phyloP scores from a whole-genome alignment of 35 echinoderm and acorn worm genomes.

The Ptychodera flava region DNA sequence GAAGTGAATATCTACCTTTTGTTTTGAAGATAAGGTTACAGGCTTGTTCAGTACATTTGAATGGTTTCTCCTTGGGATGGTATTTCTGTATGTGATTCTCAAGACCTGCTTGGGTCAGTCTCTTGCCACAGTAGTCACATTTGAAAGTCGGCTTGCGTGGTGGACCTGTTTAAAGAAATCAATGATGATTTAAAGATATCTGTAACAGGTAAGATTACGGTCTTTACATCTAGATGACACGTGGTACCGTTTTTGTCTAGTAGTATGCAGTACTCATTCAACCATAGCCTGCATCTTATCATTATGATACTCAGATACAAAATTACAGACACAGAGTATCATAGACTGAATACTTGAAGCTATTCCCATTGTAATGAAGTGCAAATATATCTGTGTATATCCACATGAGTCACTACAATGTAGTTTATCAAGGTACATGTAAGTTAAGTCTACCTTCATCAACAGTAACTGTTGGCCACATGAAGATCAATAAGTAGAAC shows the following conservation, averaged over 20 bases:
- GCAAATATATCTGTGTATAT: too few relatives aligned
- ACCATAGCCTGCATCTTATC: background rate
- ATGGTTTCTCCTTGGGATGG: conserved; percentile 59
- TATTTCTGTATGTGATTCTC: conserved; percentile 69
- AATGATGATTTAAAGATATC: background rate
- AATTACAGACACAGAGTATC: too few relatives aligned
- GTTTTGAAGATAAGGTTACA: conserved; percentile 71
- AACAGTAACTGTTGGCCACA: too few relatives aligned
- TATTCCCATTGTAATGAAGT: too few relatives aligned
- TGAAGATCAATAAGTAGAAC: too few relatives aligned
- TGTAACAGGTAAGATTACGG: background rate
- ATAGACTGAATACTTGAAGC: too few relatives aligned
- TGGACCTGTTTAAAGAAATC: conserved; percentile 48
- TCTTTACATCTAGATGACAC: background rate
- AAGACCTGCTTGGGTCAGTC: conserved; percentile 73
- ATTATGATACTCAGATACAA: too few relatives aligned
- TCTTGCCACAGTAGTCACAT: conserved; percentile 96
- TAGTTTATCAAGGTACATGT: too few relatives aligned
- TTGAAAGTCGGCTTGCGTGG: conserved; percentile 90
- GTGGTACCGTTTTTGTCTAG: background rate
- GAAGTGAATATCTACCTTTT: conserved; percentile 89
- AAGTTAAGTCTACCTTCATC: too few relatives aligned
- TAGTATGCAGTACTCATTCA: background rate
- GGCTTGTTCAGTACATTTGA: conserved; percentile 94
- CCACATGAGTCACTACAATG: too few relatives aligned